Evolutionary conservation across 2,888 invertebrate genomes (phyloP).

Genomic region (Saturnia pavonia): DNA sequence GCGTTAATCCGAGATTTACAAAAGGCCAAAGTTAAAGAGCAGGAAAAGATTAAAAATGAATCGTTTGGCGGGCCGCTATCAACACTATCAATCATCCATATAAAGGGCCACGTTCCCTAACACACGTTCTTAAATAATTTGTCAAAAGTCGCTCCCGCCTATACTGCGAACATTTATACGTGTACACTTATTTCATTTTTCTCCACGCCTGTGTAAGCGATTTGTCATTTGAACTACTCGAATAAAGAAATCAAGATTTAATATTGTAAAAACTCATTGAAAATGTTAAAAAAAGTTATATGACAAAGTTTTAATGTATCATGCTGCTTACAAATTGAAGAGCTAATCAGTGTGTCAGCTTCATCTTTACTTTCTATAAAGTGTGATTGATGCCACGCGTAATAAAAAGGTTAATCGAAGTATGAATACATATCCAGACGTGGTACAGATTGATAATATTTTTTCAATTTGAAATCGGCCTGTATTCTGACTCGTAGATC

Average conservation of each 20-base stretch:
- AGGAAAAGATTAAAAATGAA: slow-evolving; percentile 60
- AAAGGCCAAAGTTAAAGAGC: slow-evolving; percentile 44
- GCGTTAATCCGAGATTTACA: slow-evolving; percentile 30
- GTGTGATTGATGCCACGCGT: background rate
- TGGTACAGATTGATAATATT: slow-evolving; percentile 44
- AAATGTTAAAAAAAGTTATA: background rate
- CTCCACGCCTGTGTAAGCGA: slow-evolving; percentile 50
- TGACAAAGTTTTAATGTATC: background rate
- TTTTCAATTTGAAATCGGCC: slow-evolving; percentile 61
- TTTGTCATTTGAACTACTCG: slow-evolving; percentile 46
- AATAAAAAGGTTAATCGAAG: background rate
- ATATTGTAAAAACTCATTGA: background rate
- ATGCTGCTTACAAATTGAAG: background rate
- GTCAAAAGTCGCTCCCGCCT: slow-evolving; percentile 71
- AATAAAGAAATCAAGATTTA: slow-evolving; percentile 25
- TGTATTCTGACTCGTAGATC: slow-evolving; percentile 69
- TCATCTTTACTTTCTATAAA: background rate
- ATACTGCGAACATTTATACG: slow-evolving; percentile 51
- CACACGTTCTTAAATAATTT: slow-evolving; percentile 81
- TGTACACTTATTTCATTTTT: slow-evolving; percentile 54
- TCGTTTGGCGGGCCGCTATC: slow-evolving; percentile 63
- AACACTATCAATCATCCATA: slow-evolving; percentile 74
- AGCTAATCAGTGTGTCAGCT: background rate
- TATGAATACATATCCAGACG: background rate
- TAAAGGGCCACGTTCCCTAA: slow-evolving; percentile 71